Base-by-base conservation (phyloP, 2,888 invertebrate species). In the Lithophane semibrunnea region DNA sequence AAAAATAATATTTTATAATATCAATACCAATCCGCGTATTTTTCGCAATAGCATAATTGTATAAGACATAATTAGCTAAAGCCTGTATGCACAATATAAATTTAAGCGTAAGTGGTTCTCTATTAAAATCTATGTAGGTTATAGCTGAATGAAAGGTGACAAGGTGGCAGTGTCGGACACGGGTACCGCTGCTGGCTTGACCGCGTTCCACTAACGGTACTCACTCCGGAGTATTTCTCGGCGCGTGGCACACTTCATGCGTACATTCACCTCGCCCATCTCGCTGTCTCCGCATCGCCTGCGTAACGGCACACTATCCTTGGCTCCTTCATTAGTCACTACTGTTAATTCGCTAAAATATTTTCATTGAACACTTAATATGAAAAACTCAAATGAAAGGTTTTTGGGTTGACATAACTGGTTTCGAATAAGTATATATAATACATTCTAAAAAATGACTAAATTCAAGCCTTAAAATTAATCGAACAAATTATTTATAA, bases 181-280 rank as follows among this genome's bases (percentile, higher is more conserved):
- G 91, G 92, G 92, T 94, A 94, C 93, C 92, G 94, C 92, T 94
- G 95, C 92, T 90, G 92, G 94, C 94, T 94, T 96, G 96, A 96
- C 96, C 96, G 96, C 96, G 96, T 95, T 96, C 95, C 95, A 93
- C 92, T 96, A 96, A 96, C 96, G 96, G 96, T 96, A 96, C 92
- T 93, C 94, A 94, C 92, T 94, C 94, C 94, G 95, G 95, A 96
- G 96, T 94, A 94, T 96, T 96, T 96, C 96, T 95, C 94, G 92
- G 94, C 95, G 92, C 93, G 94, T 95, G 96, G 95, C 96, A 96
- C 96, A 96, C 96, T 96, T 96, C 90, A 94, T 94, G 95, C 95
- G 96, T 96, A 93, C 96, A 93, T 96, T 96, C 96, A 96, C 96
- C 96, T 96, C 94, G 88, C 88, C 93, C 93, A 95, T 95, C 94